Evolutionary conservation across 2,797 vertebrate species (phyloP), one percentile per base, ranked within the genome.

Genomic region (Eulemur coronatus): DNA sequence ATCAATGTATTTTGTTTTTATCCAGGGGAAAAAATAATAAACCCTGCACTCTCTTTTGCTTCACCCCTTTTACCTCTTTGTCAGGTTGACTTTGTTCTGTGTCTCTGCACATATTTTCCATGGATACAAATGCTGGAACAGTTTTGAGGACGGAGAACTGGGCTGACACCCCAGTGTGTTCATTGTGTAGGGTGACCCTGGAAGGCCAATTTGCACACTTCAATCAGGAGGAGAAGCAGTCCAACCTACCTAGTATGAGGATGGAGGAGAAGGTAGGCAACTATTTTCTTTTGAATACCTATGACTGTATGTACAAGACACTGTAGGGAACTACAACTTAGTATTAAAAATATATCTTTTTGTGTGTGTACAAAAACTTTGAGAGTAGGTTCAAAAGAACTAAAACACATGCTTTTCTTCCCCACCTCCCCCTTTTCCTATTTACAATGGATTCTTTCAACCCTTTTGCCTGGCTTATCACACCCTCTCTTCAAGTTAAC

Each of bases 221-320:
- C 6, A 5, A 8, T n/a, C 14, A 72, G 26, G 46, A 81, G 50
- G 22, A 48, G 26, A 57, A 91, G 10, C 20, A 55, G 38, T 65
- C 4, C 5, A n/a, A 22, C 0, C 3, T 22, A 26, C 6, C 20
- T 35, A 43, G 9, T 4, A 2, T 48, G n/a, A 69, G 67, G 24
- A 46, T 6, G 9, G 33, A 24, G 18, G 33, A n/a, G 18, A 6
- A 5, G 9, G 6, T 12, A 72, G 41, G 9, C 2, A 3, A 17
- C 12, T 70, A 11, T 26, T 70, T 67, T 67, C 73, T 48, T 8
- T 1, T 43, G n/a, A 90, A 52, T 52, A 43, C 17, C 33, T 17
- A 13, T 8, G 17, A 55, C 22, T 38, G 12, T 22, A 10, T 26
- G 10, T 30, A 41, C 11, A 81, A 70, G 41, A 8, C 4, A 73